These are phyloP conservation scores for Scortum barcoo DNA, from an alignment of 2,113 vertebrate genomes.

Conservation along the genomic window DNA sequence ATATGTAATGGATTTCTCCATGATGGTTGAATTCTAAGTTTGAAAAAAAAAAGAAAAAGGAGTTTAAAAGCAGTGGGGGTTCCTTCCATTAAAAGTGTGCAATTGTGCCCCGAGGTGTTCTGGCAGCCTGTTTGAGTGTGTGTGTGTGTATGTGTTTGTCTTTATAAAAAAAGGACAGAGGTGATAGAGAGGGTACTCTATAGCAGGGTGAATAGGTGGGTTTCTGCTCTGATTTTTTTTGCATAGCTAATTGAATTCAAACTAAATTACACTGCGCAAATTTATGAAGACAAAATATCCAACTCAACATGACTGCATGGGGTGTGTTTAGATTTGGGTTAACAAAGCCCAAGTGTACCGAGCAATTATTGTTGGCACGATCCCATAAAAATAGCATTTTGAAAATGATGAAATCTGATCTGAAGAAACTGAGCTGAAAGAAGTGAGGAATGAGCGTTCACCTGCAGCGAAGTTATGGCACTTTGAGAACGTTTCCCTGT, in stretches of 20 bases:
- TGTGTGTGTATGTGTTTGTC: slow-evolving; percentile 9
- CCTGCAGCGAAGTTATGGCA: slow-evolving; percentile 18
- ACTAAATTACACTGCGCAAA: neutral
- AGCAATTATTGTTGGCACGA: neutral
- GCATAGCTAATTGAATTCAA: neutral
- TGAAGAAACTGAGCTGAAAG: neutral
- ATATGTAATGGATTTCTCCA: neutral
- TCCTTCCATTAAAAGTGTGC: slow-evolving; percentile 27
- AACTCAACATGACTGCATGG: neutral
- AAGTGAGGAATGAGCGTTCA: slow-evolving; percentile 21
- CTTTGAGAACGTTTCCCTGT: slow-evolving; percentile 15
- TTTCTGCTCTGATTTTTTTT: neutral
- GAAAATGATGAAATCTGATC: neutral
- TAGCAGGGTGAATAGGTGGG: neutral
- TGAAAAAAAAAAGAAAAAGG: neutral
- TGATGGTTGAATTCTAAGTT: slow-evolving; percentile 6
- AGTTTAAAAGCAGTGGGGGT: slow-evolving; percentile 1
- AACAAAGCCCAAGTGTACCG: neutral
- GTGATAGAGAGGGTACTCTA: slow-evolving; percentile 23
- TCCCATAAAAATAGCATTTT: slow-evolving; percentile 23
- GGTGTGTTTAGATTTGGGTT: slow-evolving; percentile 3
- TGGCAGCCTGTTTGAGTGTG: neutral
- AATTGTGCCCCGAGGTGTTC: slow-evolving; percentile 14
- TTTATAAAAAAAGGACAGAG: slow-evolving; percentile 26
- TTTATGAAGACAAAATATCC: neutral